Base-by-base conservation (phyloP, 2,888 invertebrate genomes). In the Heliconius aoede region DNA sequence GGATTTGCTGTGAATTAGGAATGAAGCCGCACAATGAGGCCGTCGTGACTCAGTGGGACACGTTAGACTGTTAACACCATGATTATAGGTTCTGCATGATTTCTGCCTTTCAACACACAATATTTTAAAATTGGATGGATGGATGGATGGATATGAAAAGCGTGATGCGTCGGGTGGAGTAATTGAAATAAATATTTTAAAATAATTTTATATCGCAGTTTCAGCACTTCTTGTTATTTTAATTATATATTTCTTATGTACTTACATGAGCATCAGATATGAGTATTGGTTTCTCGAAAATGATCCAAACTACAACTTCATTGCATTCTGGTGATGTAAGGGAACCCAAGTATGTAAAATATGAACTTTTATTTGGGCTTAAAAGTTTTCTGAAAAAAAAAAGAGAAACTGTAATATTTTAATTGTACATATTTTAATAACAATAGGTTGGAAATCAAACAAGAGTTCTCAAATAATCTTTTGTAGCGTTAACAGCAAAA, bases 271-370 rank as follows among this genome's bases (percentile, higher is more conserved):
- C 82, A 30, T 91, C 90, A 0, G 90, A 86, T 32, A 94, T 85
- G 72, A 81, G 80, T 7, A 93, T 86, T 0, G 91, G 92, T 1
- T 82, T 82, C 15, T 86, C 85, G 78, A 92, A 90, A 24, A 97
- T 95, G 36, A 97, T 96, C 97, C 97, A 97, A 7, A 95, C 95
- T n/a, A 97, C 97, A 0, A 95, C 95, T 86, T 97, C 97, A 73
- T 95, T 95, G 85, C 97, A 97, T 65, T 91, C 92, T 15, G 97
- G 97, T 0, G 97, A 97, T 4, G 97, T 97, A 80, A 97, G 90
- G 0, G 97, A 97, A 0, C 97, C 97, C 1, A 95, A 89, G 85
- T 97, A 97, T 36, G 96, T 94, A 87, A 95, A 97, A 84, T 95
- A 96, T 0, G 89, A 88, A 1, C 91, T 89, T 28, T 89, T 88